Conservation (phyloP, 2,888 invertebrate genomes). For the Morpho deidamia region DNA sequence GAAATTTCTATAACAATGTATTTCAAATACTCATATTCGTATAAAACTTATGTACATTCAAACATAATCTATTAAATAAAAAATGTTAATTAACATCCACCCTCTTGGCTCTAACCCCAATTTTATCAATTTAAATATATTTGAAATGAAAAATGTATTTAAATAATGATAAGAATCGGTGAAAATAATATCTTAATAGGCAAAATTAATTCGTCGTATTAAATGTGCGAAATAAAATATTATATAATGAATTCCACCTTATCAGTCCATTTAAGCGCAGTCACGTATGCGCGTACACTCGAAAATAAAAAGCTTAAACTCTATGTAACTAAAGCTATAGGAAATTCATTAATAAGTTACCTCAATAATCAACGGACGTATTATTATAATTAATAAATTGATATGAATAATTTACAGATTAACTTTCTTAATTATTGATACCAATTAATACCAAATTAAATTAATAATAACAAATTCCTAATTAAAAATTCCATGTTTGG, state of each 20-base stretch:
- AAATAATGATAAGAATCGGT: slow-evolving; percentile 49
- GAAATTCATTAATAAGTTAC: no score
- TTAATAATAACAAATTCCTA: no score
- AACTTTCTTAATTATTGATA: no score
- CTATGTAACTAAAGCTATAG: no score
- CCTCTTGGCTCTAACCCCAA: slow-evolving; percentile 21
- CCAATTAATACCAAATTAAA: no score
- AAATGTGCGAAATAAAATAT: slow-evolving; percentile 66
- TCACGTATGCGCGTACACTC: slow-evolving; percentile 59
- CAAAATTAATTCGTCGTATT: slow-evolving; percentile 65
- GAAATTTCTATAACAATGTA: no score
- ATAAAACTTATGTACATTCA: background rate
- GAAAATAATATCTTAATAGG: slow-evolving; percentile 70
- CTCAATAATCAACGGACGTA: no score
- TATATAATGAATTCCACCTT: slow-evolving; percentile 60
- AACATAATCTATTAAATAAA: no score
- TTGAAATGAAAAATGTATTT: slow-evolving; percentile 38
- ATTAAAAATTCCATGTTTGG: no score
- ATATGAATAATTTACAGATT: no score
- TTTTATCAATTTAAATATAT: slow-evolving; percentile 35
- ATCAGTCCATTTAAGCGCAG: slow-evolving; percentile 54
- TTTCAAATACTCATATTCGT: no score
- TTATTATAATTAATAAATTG: no score
- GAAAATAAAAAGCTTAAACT: slow-evolving; percentile 36
- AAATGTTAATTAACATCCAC: slow-evolving; percentile 5